Evolutionary conservation across 1,140 invertebrate species (phyloP), one percentile per base, ranked within the genome.

Genomic region (Eurosta solidaginis): DNA sequence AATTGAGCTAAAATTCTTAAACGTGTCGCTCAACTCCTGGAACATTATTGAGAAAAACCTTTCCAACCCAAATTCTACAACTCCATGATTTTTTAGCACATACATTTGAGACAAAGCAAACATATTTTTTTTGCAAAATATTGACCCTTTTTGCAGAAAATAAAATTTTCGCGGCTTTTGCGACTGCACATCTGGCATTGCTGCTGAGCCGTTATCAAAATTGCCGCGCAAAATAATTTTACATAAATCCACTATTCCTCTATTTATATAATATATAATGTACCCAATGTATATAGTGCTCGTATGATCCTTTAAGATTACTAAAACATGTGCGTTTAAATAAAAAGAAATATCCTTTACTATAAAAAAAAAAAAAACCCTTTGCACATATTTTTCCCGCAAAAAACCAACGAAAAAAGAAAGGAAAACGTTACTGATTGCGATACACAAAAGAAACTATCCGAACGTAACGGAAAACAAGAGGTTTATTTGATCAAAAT

Each of bases 401-500:
- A 68, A 68, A 52, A 20, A 52, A 68, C 29, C 36, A 68, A 17
- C 2, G 20, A 12, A 6, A 36, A 68, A 40, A 40, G 1, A 22
- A 40, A 10, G 36, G 29, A 68, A 68, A 40, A 68, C 29, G 33
- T 20, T 25, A 7, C 27, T 27, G 20, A 4, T 27, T 54, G 20
- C 14, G 10, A 25, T 54, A 25, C 14, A 14, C 14, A 12, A 10
- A 29, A 12, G 20, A 54, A 54, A 22, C 20, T 22, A 73, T n/a
- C n/a, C 27, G 14, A 17, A 42, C 3, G 44, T 75, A 75, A 75
- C 74, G 74, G 74, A 75, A 47, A 75, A 50, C 44, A 49, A 44
- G 42, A 36, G 29, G 3, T 45, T 47, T 27, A 36, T 45, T 20
- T 36, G 27, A 29, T 20, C 25, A 75, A 75, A 75, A 45, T 17